Evolutionary conservation across 2,113 vertebrate genomes (phyloP).

Genomic region (Silurus meridionalis): DNA sequence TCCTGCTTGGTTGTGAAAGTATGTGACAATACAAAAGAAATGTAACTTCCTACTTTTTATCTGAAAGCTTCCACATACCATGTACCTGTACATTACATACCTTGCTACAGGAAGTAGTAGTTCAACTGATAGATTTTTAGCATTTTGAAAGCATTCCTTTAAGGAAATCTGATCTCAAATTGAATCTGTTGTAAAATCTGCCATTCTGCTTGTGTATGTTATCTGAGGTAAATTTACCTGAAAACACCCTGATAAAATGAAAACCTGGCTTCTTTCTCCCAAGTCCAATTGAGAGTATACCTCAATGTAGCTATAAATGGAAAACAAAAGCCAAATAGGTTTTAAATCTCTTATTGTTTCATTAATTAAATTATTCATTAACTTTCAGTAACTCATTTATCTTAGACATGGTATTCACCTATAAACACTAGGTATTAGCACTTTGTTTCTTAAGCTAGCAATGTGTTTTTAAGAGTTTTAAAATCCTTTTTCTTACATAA

Average conservation of each 20-base stretch:
- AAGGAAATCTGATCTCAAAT: not conserved
- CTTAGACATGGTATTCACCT: not conserved
- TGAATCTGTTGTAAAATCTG: not conserved
- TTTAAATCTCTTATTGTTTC: not conserved
- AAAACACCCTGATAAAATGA: not conserved
- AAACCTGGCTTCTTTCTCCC: not conserved
- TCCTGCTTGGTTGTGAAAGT: not conserved
- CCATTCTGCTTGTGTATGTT: not conserved
- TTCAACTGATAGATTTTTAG: not conserved
- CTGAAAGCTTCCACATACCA: not conserved
- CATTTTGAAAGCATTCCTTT: not conserved
- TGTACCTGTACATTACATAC: not conserved
- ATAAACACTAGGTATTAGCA: not conserved
- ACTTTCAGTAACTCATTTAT: not conserved
- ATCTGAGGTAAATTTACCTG: not conserved
- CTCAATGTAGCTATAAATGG: not conserved
- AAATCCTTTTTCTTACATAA: not conserved
- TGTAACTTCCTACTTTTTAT: not conserved
- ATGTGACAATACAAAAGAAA: not conserved
- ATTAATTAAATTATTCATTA: not conserved
- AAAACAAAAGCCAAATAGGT: not conserved
- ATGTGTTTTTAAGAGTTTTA: not conserved
- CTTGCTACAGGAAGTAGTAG: not conserved
- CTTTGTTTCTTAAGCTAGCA: not conserved
- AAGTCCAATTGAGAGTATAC: not conserved